A percentile compares a stretch with the other conserved stretches of the same genome.
Evolutionary conservation across 2,113 vertebrate species (phyloP).

Genomic region (Hiodon alosoides): DNA sequence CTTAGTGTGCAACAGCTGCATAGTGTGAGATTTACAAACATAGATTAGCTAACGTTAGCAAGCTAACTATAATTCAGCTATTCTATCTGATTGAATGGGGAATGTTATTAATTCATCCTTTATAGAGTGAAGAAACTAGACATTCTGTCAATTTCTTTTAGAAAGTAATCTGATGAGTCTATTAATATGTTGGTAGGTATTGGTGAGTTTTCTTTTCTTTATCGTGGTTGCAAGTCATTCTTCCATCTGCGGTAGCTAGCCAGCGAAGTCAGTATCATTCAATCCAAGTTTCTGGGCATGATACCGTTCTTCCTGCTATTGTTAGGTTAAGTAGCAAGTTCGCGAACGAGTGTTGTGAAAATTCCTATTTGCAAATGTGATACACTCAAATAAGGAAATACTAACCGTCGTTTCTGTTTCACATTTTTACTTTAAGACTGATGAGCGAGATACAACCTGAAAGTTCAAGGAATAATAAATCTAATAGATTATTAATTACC

Average conservation of each 20-base stretch:
- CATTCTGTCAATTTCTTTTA: background rate
- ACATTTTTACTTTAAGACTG: no score
- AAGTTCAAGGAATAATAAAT: no score
- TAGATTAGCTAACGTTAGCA: slow-evolving; percentile 45
- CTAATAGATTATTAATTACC: no score
- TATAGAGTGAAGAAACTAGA: slow-evolving; percentile 19
- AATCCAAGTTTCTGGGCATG: no score
- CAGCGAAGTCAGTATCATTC: background rate
- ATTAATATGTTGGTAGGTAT: slow-evolving; percentile 46
- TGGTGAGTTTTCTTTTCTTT: slow-evolving; percentile 53
- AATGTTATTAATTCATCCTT: slow-evolving; percentile 25
- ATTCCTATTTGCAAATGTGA: no score
- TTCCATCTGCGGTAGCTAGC: slow-evolving; percentile 4
- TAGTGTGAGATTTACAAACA: slow-evolving; percentile 52
- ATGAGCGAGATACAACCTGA: no score
- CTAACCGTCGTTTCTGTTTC: no score
- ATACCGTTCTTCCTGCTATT: background rate
- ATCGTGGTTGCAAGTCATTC: background rate
- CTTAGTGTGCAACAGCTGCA: slow-evolving; percentile 65
- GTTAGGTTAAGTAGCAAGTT: background rate
- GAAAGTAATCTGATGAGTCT: slow-evolving; percentile 46
- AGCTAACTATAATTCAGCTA: slow-evolving; percentile 44
- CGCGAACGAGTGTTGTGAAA: no score
- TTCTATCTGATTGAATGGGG: slow-evolving; percentile 30
- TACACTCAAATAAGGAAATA: no score